Evolutionary conservation across 1,140 invertebrate species (phyloP).

Genomic region (Aphaenogaster rudis): DNA sequence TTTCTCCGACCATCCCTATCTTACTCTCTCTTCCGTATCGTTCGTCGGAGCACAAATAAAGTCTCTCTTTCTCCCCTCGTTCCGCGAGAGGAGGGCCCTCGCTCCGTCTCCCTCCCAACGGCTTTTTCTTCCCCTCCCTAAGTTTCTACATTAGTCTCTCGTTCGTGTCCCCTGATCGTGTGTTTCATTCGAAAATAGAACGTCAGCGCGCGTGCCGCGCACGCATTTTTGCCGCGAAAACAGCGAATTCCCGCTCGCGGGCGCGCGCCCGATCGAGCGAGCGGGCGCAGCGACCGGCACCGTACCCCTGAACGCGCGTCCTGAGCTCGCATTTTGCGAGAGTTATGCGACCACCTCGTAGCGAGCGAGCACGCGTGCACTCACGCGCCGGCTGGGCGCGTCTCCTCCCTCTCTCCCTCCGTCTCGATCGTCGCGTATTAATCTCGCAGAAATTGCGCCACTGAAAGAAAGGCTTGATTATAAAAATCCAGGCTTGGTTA

Average conservation of each 20-base stretch:
- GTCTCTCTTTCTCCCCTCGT: constrained; percentile 50
- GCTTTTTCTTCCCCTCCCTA: constrained; percentile 45
- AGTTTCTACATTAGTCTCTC: constrained; percentile 66
- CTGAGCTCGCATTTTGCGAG: constrained; percentile 33
- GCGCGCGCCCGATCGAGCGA: constrained; percentile 60
- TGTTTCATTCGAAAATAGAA: constrained; percentile 85
- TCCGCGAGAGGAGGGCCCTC: constrained; percentile 8
- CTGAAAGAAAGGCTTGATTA: too few relatives aligned
- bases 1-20: not conserved
- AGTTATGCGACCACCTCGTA: constrained; percentile 38
- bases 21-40: constrained; percentile 52
- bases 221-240: constrained; percentile 83
- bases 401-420: not conserved
- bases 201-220: constrained; percentile 80
- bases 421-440: constrained; percentile 1
- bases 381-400: not conserved
- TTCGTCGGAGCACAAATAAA: constrained; percentile 46
- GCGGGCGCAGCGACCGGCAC: constrained; percentile 4
- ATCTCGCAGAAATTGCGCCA: constrained; percentile 28
- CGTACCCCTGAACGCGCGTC: not conserved
- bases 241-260: constrained; percentile 77
- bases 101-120: not conserved
- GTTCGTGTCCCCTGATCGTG: constrained; percentile 80
- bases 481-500: too few relatives aligned
- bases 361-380: not conserved